Percentiles rank a stretch among this genome's conserved stretches.
Evolutionary conservation across 2,113 vertebrate genomes (phyloP).

Genomic region (Salvelinus fontinalis): DNA sequence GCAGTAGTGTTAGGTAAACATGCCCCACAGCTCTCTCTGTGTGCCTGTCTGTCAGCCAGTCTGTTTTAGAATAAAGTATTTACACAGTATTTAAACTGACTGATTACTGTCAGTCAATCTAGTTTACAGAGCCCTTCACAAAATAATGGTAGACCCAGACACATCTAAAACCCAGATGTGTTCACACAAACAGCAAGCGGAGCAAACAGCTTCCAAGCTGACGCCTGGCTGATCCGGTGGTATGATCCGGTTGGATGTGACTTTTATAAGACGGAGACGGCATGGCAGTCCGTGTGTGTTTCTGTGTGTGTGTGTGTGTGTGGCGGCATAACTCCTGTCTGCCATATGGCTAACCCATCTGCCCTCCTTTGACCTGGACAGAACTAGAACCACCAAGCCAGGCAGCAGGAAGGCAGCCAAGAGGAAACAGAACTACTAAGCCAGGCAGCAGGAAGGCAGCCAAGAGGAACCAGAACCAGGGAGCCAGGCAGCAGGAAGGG

Average conservation of each 20-base stretch:
- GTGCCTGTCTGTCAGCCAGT: background rate
- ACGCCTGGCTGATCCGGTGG: constrained; percentile 15
- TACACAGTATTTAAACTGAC: background rate
- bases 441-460: too few relatives aligned
- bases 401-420: constrained; percentile 22
- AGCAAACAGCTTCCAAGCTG: background rate
- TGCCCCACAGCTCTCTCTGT: background rate
- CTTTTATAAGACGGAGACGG: background rate
- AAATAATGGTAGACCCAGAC: background rate
- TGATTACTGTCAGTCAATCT: background rate
- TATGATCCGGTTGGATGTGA: constrained; percentile 20
- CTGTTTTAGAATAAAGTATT: background rate
- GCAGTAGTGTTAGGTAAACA: background rate
- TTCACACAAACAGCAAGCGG: background rate
- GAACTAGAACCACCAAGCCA: constrained; percentile 37
- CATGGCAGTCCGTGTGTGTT: background rate
- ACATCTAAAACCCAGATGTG: background rate
- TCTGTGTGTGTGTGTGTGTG: constrained; percentile 2
- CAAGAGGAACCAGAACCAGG: too few relatives aligned
- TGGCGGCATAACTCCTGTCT: constrained; percentile 38
- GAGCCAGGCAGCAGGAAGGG: too few relatives aligned
- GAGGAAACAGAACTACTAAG: background rate
- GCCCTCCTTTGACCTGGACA: constrained; percentile 29
- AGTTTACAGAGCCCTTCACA: background rate
- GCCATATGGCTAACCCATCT: constrained; percentile 69